Conservation (phyloP, 2,113 vertebrate genomes). For the Tor tambroides region DNA sequence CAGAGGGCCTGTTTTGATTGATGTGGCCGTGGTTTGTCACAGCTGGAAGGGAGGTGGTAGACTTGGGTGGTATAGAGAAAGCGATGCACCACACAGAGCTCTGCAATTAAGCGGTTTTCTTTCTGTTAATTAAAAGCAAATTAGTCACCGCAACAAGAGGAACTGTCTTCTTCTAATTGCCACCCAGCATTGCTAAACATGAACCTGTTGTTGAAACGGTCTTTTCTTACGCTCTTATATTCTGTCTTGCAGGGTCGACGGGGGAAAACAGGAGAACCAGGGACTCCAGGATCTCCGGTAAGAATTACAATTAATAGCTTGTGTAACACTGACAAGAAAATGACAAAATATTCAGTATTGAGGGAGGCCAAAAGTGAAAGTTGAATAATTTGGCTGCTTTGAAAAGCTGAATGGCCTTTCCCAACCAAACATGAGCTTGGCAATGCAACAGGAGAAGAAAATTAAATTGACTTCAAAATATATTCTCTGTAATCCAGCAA, state of each 20-base stretch:
- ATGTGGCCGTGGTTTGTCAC: conserved; percentile 66
- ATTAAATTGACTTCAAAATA: neutral
- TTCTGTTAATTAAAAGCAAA: conserved; percentile 79
- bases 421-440: neutral
- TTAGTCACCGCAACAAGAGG: conserved; percentile 72
- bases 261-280: conserved; percentile 74
- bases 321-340: neutral
- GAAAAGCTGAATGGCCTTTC: neutral
- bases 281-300: conserved; percentile 72
- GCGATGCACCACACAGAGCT: conserved; percentile 71
- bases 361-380: neutral
- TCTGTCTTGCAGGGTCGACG: conserved; percentile 70
- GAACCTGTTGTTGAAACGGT: conserved; percentile 55
- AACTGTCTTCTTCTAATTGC: conserved; percentile 48
- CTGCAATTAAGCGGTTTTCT: conserved; percentile 78
- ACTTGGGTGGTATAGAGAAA: conserved; percentile 70
- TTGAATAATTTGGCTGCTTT: neutral
- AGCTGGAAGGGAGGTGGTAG: conserved; percentile 71
- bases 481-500: neutral
- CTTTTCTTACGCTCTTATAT: neutral
- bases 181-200: conserved; percentile 14
- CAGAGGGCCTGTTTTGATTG: conserved; percentile 67
- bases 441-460: neutral
- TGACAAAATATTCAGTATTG: neutral
- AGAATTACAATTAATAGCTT: conserved; percentile 41